Base-by-base conservation (phyloP, 2,888 invertebrate species). In the Diarsia brunnea region DNA sequence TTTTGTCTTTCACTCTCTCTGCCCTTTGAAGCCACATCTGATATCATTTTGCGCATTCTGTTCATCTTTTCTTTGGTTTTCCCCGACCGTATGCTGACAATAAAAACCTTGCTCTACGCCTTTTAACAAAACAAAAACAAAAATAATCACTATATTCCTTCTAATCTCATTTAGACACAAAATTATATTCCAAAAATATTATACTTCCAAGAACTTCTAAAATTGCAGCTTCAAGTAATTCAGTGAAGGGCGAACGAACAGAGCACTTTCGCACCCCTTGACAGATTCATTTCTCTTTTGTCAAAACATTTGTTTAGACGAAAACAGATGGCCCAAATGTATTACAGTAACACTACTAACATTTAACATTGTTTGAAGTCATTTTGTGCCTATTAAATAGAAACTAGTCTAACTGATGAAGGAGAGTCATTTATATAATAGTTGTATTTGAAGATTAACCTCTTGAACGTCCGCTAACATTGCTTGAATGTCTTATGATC, bases 261-360 rank as follows among this genome's bases (percentile, higher is more conserved):
- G 14, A 73, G 73, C 72, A 58, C 27, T 60, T 11, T 27, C 19
- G 27, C 60, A 11, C 24, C 69, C 31, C 43, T 58, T 38, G 72
- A 64, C 74, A 73, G 71, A 69, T 82, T 74, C 78, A 84, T 87
- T 85, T 85, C 72, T 82, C 88, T 82, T 82, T 74, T 79, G 88
- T 82, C 82, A 80, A 87, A 85, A 81, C 79, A 69, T 85, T 87
- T 81, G 80, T 80, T 80, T 78, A 47, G 63, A 75, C 78, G 66
- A 58, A 67, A 87, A 87, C 80, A 75, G 84, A 87, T 84, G 69
- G 65, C 14, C 10, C 5, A 61, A 80, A 82, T 77, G 69, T 85
- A 81, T 75, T 63, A 79, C 76, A 72, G 71, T n/a, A 69, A 64
- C 66, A 82, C 69, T 75, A 69, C 67, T 75, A 73, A 69, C 68